phyloP scores from a whole-genome alignment of 2,888 invertebrate species.

The Apamea monoglypha region DNA sequence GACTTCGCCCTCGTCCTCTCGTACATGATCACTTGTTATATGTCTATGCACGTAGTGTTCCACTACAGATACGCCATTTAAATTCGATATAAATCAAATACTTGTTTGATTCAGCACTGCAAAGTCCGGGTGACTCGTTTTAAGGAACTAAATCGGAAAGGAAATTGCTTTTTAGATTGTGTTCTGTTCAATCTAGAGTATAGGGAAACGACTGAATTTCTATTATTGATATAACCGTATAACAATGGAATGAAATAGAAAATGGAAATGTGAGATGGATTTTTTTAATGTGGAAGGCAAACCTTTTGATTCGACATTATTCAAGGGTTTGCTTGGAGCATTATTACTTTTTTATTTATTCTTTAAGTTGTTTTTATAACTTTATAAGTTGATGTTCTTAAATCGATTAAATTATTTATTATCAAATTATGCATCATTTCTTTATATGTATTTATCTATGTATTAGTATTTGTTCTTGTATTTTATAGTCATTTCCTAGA shows the following conservation, averaged over 20 bases:
- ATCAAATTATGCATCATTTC: not conserved
- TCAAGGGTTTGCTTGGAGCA: not conserved
- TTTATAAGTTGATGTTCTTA: not conserved
- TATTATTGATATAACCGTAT: conserved; percentile 54
- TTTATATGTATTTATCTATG: too few relatives aligned
- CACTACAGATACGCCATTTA: conserved; percentile 72
- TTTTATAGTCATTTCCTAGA: too few relatives aligned
- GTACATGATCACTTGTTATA: conserved; percentile 77
- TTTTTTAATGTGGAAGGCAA: conserved; percentile 1
- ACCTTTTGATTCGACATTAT: not conserved
- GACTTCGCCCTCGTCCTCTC: conserved; percentile 77
- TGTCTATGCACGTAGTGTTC: conserved; percentile 74
- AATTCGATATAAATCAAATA: conserved; percentile 44
- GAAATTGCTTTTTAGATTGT: conserved; percentile 67
- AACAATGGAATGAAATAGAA: conserved; percentile 39
- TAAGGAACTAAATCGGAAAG: conserved; percentile 53
- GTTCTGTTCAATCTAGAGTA: conserved; percentile 49
- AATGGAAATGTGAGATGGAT: conserved; percentile 34
- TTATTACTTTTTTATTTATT: not conserved
- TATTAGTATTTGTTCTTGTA: too few relatives aligned
- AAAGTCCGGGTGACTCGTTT: conserved; percentile 43
- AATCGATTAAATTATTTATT: conserved; percentile 8
- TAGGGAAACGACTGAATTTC: conserved; percentile 48
- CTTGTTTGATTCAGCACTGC: conserved; percentile 47
- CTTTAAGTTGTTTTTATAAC: conserved; percentile 1